Evolutionary conservation across 2,888 invertebrate genomes (phyloP).

Genomic region (Capitulum mitella): DNA sequence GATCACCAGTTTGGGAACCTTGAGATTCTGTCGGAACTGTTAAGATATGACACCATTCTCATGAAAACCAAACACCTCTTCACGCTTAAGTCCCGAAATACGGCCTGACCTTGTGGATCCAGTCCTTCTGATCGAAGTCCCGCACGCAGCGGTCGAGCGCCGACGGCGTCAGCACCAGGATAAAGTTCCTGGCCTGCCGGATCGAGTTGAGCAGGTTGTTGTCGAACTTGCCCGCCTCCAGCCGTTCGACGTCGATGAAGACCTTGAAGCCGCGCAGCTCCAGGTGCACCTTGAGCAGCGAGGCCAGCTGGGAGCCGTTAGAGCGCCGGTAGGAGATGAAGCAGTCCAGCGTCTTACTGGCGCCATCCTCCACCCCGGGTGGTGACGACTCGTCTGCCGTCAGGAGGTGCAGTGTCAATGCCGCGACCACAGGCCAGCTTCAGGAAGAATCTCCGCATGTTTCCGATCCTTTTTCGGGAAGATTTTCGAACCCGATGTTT

Average conservation of each 20-base stretch:
- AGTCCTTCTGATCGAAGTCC: conserved; percentile 78
- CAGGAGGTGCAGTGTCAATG: too few relatives aligned
- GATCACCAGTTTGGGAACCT: too few relatives aligned
- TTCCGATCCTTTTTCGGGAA: too few relatives aligned
- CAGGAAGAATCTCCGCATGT: too few relatives aligned
- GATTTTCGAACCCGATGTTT: too few relatives aligned
- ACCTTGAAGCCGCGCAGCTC: conserved; percentile 92
- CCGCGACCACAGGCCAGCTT: too few relatives aligned
- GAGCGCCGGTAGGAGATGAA: conserved; percentile 96
- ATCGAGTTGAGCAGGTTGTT: conserved; percentile 95
- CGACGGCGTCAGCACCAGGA: conserved; percentile 89
- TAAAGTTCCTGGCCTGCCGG: conserved; percentile 90
- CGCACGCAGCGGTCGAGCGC: conserved; percentile 89
- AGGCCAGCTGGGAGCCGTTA: conserved; percentile 91
- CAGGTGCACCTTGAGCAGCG: conserved; percentile 88
- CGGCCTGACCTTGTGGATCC: conserved; percentile 90
- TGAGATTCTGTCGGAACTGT: too few relatives aligned
- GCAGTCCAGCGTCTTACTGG: conserved; percentile 84
- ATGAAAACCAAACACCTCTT: too few relatives aligned
- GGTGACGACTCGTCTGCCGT: conserved; percentile 31
- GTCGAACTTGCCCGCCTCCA: conserved; percentile 98
- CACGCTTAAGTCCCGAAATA: too few relatives aligned
- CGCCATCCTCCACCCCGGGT: conserved; percentile 30
- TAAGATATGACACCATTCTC: too few relatives aligned
- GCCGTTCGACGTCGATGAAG: conserved; percentile 94